phyloP scores from a whole-genome alignment of 2,888 invertebrate species.

The Orthosia gracilis region DNA sequence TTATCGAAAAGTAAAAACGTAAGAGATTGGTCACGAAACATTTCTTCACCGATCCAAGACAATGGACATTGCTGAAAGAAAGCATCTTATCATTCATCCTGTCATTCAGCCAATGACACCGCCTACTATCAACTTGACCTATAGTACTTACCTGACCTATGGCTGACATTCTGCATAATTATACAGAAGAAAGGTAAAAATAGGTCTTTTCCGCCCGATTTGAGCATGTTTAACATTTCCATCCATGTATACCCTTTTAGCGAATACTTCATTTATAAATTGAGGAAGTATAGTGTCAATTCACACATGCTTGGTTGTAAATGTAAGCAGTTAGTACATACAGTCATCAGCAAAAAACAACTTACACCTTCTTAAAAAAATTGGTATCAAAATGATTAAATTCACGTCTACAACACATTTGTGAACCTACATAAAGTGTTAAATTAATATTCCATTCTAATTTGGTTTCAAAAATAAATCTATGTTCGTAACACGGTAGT shows the following conservation, averaged over 20 bases:
- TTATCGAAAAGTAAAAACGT: too few relatives aligned
- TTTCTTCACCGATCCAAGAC: too few relatives aligned
- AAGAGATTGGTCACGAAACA: too few relatives aligned
- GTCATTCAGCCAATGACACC: background rate
- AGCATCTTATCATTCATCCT: background rate
- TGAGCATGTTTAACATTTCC: slow-evolving; percentile 15
- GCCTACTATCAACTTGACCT: background rate
- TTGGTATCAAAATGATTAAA: too few relatives aligned
- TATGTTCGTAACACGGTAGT: background rate
- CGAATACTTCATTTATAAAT: slow-evolving; percentile 29
- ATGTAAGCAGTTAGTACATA: background rate
- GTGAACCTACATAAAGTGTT: background rate
- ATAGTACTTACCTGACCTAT: slow-evolving; percentile 20
- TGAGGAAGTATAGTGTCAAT: slow-evolving; percentile 36
- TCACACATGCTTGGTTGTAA: slow-evolving; percentile 19
- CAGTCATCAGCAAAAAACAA: background rate
- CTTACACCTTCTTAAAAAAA: too few relatives aligned
- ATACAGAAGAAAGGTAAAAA: too few relatives aligned
- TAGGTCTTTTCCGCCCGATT: slow-evolving; percentile 16
- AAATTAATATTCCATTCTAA: background rate
- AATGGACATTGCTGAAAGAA: background rate
- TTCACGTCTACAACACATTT: background rate
- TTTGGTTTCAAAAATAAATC: background rate
- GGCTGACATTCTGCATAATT: slow-evolving; percentile 36
- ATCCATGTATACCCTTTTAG: slow-evolving; percentile 31